phyloP scores from a whole-genome alignment of 1,140 invertebrate species.

The Bilobella aurantiaca region DNA sequence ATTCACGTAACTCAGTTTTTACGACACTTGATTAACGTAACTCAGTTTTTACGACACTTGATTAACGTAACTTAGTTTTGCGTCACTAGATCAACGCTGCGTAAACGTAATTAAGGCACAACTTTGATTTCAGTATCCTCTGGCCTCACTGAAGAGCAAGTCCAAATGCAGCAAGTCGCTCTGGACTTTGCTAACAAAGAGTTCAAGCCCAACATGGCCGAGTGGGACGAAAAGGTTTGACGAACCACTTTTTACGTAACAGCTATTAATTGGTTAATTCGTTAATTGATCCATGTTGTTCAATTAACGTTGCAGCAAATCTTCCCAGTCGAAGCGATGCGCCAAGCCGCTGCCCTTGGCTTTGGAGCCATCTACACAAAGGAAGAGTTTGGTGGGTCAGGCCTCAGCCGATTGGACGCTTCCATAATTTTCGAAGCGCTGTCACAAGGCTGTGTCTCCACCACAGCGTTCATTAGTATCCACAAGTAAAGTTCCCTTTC shows the following conservation, averaged over 20 bases:
- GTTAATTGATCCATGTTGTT: slow-evolving; percentile 1
- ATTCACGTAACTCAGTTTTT: too few species aligned
- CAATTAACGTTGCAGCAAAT: slow-evolving; percentile 36
- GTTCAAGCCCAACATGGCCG: slow-evolving; percentile 50
- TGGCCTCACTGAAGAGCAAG: slow-evolving; percentile 48
- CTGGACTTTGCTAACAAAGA: slow-evolving; percentile 50
- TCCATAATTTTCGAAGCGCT: slow-evolving; percentile 55
- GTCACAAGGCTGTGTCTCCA: slow-evolving; percentile 50
- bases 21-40: too few species aligned
- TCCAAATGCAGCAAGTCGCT: slow-evolving; percentile 48
- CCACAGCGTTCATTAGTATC: slow-evolving; percentile 54
- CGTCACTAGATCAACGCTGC: too few species aligned
- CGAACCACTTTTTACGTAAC: not conserved
- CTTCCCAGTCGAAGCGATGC: slow-evolving; percentile 42
- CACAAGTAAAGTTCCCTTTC: too few species aligned
- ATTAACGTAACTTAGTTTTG: too few species aligned
- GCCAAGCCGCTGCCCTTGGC: slow-evolving; percentile 46
- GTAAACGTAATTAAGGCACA: too few species aligned
- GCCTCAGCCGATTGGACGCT: slow-evolving; percentile 48
- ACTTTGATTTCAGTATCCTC: slow-evolving; percentile 38
- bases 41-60: too few species aligned
- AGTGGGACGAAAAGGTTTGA: slow-evolving; percentile 51
- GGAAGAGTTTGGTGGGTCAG: slow-evolving; percentile 50
- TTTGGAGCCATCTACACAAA: slow-evolving; percentile 51
- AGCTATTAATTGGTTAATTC: too few species aligned